These are phyloP conservation scores for Drosophila eohydei DNA, from an alignment of 2,888 invertebrate genomes.

Conservation along the genomic window DNA sequence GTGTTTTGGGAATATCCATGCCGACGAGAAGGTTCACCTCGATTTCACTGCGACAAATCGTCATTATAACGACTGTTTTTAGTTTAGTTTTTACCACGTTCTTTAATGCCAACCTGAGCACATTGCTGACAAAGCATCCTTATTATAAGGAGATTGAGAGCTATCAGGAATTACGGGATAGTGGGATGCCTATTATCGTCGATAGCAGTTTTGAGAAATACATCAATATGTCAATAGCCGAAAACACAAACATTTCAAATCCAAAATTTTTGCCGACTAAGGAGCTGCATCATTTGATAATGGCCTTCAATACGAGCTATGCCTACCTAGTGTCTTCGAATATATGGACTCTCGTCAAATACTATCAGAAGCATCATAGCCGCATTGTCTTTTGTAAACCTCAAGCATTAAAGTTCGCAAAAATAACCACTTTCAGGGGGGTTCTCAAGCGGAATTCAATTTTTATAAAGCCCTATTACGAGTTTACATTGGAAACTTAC, in stretches of 20 bases:
- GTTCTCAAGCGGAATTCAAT: slow-evolving; percentile 3
- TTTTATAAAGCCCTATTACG: not conserved
- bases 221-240: not conserved
- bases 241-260: not conserved
- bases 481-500: not conserved
- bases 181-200: not conserved
- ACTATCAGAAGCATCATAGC: not conserved
- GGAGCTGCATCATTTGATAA: not conserved
- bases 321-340: not conserved
- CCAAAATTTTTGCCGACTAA: not conserved
- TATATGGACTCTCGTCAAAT: not conserved
- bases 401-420: not conserved
- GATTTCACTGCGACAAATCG: not conserved
- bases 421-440: not conserved
- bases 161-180: not conserved
- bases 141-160: not conserved
- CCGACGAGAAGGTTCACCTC: not conserved
- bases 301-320: not conserved
- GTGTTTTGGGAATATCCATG: not conserved
- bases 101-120: not conserved
- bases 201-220: not conserved
- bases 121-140: not conserved
- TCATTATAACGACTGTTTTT: not conserved
- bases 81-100: not conserved
- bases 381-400: not conserved